Evolutionary conservation across 1,140 invertebrate species (phyloP).

Genomic region (Drosophila kurseongensis): DNA sequence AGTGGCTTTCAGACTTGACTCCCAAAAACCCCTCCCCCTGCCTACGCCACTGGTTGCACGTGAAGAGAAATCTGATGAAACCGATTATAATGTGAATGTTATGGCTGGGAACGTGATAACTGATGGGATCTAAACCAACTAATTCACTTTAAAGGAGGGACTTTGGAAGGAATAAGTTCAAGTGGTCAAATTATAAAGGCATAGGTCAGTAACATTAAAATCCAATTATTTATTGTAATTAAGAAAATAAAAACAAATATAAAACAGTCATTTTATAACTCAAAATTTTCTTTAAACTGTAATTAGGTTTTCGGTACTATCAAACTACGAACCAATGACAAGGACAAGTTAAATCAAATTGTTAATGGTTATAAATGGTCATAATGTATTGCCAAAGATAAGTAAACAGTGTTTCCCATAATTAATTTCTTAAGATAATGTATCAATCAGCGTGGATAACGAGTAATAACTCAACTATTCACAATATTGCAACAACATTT

Average conservation of each 20-base stretch:
- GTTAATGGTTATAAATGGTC: not conserved
- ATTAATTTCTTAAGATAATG: slow-evolving; percentile 20
- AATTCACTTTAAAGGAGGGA: not conserved
- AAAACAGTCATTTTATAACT: not conserved
- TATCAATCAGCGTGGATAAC: not conserved
- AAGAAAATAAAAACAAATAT: not conserved
- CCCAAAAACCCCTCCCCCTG: no score
- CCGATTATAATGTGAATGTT: not conserved
- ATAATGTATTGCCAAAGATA: slow-evolving; percentile 8
- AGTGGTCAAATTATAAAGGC: not conserved
- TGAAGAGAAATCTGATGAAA: slow-evolving; percentile 5
- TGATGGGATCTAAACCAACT: not conserved
- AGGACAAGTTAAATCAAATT: not conserved
- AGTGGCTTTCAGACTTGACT: no score
- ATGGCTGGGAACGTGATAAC: not conserved
- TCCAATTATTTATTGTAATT: not conserved
- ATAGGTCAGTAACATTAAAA: slow-evolving; percentile 20
- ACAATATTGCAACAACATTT: not conserved
- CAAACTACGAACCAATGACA: not conserved
- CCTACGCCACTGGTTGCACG: not conserved
- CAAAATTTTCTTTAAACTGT: no score
- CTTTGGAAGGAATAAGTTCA: not conserved
- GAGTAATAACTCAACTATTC: not conserved
- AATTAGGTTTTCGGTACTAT: not conserved
- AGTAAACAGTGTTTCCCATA: not conserved